phyloP scores from a whole-genome alignment of 2,888 invertebrate species.

The Protophormia terraenovae region DNA sequence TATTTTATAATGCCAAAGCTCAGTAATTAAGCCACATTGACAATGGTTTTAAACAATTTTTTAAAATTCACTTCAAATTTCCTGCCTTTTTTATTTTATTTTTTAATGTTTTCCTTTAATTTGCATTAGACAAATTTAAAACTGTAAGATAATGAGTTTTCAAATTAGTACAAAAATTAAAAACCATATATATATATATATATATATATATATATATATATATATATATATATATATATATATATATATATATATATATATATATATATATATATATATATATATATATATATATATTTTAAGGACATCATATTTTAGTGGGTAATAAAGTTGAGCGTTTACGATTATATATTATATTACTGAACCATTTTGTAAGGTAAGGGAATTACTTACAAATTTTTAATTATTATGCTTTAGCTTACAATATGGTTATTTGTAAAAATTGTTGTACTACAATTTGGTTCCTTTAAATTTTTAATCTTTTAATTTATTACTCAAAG shows the following conservation, averaged over 20 bases:
- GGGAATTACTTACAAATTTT: no score
- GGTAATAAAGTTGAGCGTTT: no score
- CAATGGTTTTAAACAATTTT: slow-evolving; percentile 12
- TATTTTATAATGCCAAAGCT: not conserved
- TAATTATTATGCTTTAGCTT: no score
- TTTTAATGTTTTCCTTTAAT: not conserved
- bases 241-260: no score
- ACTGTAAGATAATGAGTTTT: slow-evolving; percentile 35
- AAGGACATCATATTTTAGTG: no score
- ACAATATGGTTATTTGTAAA: not conserved
- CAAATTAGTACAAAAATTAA: slow-evolving; percentile 36
- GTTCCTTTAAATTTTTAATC: slow-evolving; percentile 12
- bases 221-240: no score
- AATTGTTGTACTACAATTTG: not conserved
- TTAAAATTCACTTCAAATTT: slow-evolving; percentile 18
- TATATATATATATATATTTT: no score
- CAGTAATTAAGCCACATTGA: slow-evolving; percentile 39
- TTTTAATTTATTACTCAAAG: slow-evolving; percentile 35
- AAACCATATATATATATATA: no score
- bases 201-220: no score
- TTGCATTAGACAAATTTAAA: not conserved
- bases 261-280: no score
- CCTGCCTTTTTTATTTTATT: not conserved
- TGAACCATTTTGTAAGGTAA: no score
- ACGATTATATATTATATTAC: no score